These are phyloP conservation scores for Ciconia nigra DNA, from an alignment of 2,797 vertebrate genomes.

Conservation along the genomic window DNA sequence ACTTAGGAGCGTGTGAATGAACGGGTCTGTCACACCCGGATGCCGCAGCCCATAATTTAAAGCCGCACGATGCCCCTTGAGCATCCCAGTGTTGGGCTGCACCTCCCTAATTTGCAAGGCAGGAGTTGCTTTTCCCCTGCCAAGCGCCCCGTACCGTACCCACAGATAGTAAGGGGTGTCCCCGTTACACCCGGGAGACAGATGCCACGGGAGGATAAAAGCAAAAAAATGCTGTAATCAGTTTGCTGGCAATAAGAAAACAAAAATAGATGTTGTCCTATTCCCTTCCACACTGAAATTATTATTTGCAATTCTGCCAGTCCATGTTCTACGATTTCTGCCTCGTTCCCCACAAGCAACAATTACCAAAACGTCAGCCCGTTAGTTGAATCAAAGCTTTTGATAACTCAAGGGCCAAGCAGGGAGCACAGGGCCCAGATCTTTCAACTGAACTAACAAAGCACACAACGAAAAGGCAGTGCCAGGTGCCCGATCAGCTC, in stretches of 20 bases:
- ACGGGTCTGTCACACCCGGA: not conserved
- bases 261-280: not conserved
- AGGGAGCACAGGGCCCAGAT: not conserved
- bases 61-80: not conserved
- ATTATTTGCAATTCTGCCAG: not conserved
- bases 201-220: not conserved
- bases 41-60: not conserved
- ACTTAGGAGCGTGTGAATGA: not conserved
- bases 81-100: not conserved
- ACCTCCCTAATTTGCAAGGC: not conserved
- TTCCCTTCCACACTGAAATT: not conserved
- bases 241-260: not conserved
- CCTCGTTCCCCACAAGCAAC: not conserved
- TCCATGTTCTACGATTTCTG: not conserved
- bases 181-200: not conserved
- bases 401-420: not conserved
- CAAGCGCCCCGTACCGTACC: not conserved
- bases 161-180: not conserved
- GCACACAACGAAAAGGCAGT: not conserved
- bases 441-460: not conserved
- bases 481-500: not conserved
- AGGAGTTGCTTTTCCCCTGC: not conserved
- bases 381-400: not conserved
- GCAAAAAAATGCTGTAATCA: not conserved
- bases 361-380: not conserved